These are phyloP conservation scores for Carcina quercana DNA, from an alignment of 2,888 invertebrate species.

Conservation along the genomic window DNA sequence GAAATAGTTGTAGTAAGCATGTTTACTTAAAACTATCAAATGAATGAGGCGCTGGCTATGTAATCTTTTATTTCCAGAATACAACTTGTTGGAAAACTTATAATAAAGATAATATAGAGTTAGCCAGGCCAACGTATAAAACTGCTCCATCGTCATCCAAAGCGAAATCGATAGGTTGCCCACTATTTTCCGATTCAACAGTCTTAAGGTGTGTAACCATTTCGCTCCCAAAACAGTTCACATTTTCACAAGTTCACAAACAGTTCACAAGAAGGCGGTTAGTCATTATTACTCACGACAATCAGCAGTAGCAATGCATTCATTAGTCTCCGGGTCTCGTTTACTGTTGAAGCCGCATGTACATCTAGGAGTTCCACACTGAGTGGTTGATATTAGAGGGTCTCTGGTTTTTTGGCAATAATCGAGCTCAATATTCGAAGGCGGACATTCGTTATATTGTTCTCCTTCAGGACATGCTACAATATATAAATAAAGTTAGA, in stretches of 20 bases:
- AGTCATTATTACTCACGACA: slow-evolving; percentile 13
- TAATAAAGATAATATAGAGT: neutral
- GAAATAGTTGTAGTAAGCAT: too few species aligned
- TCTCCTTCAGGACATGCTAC: slow-evolving; percentile 16
- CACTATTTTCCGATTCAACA: neutral
- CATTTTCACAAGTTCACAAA: neutral
- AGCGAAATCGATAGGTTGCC: neutral
- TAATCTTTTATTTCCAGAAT: too few species aligned
- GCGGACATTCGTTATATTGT: slow-evolving; percentile 14
- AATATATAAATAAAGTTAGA: slow-evolving; percentile 1
- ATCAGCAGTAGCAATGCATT: slow-evolving; percentile 16
- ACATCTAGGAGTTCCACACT: slow-evolving; percentile 19
- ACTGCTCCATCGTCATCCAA: neutral
- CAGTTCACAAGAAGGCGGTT: neutral
- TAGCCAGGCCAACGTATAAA: neutral
- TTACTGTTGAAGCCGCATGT: slow-evolving; percentile 17
- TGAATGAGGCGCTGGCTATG: too few species aligned
- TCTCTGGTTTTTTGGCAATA: slow-evolving; percentile 17
- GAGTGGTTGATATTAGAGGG: slow-evolving; percentile 12
- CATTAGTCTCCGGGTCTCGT: slow-evolving; percentile 15
- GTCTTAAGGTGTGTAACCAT: neutral
- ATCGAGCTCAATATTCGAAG: slow-evolving; percentile 18
- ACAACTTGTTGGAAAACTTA: too few species aligned
- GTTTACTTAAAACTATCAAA: too few species aligned
- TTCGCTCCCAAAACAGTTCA: neutral